Base-by-base conservation (phyloP, 2,888 invertebrate genomes). In the Hemithea aestivaria region DNA sequence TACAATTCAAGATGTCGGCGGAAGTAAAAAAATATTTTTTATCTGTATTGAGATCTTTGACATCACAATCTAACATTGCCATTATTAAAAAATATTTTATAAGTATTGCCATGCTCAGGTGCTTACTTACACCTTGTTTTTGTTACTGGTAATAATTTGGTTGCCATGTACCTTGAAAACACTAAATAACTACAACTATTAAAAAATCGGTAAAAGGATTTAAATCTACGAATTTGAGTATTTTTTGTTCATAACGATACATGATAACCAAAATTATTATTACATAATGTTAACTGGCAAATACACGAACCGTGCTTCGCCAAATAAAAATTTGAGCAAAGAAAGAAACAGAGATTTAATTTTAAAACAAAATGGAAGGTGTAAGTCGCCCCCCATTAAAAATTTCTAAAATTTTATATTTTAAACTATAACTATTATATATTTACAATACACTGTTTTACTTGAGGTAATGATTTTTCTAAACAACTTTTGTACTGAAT, bases 41-140 rank as follows among this genome's bases (percentile, higher is more conserved):
- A 58, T 60, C 60, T 70, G 75, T 71, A 68, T 69, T 83, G 84
- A 85, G 84, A 85, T 85, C 84, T 65, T 69, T 69, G 70, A 81
- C 79, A 82, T 83, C 81, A 83, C 83, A 81, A 69, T 68, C 57
- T 36, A 57, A 66, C 37, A 70, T 70, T 66, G 67, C 66, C 64
- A 66, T 68, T 64, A 67, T 58, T 65, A 63, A 65, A 61, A 56
- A 61, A 58, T 56, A 45, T 40, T 49, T 60, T 58, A 43, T 55
- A 59, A 60, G 59, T 70, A 71, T 72, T 73, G 73, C 77, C 72
- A 62, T 66, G 48, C 46, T 46, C 37, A 65, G 58, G 63, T 63
- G 50, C 61, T 62, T 65, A 61, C 61, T 62, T 65, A 61, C 66
- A 64, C 66, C 62, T 30, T 38, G 35, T 29, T 35, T 39, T 28